Evolutionary conservation across 2,888 invertebrate genomes (phyloP), one percentile per base, ranked within the genome.

Genomic region (Pristionchus fissidentatus): DNA sequence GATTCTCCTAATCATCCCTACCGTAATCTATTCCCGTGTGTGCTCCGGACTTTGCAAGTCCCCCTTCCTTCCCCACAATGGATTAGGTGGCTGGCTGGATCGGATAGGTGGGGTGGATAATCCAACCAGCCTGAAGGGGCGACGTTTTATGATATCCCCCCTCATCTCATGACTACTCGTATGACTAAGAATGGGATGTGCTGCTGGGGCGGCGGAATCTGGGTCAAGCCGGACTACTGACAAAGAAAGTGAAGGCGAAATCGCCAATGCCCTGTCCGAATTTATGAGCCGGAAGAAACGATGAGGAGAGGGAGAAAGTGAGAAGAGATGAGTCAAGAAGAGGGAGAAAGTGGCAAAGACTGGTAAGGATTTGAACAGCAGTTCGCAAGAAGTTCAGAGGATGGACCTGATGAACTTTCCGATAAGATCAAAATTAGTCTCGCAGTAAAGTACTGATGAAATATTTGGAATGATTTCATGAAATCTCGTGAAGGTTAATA

Each of bases 221-320:
- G 49, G 77, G 52, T 77, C 77, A 77, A 41, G 46, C 19, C 38
- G 77, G 46, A 77, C n/a, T 43, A 49, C 3, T 41, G 79, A 79
- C 26, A 55, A 75, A 26, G 46, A 75, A 75, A 75, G 75, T 75
- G 75, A 49, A 75, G 29, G 46, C n/a, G n/a, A n/a, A n/a, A n/a
- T n/a, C n/a, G n/a, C n/a, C n/a, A 46, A 75, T 75, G 46, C 75
- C 46, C 15, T 3, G 13, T 43, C 0, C 1, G 29, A 49, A n/a
- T 46, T 46, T 46, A 49, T 75, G 75, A 75, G 75, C 75, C 43
- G 75, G 75, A 52, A 77, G 79, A 55, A 79, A 55, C n/a, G 79
- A 79, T 79, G 43, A 79, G 41, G 35, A 55, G 52, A 55, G n/a
- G 79, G 79, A 55, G 66, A 66, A 38, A 66, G 66, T 29, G 52